Percentiles rank a stretch among this genome's conserved stretches.
Conservation (phyloP, 1,140 invertebrate genomes). For the Bemisia tabaci region DNA sequence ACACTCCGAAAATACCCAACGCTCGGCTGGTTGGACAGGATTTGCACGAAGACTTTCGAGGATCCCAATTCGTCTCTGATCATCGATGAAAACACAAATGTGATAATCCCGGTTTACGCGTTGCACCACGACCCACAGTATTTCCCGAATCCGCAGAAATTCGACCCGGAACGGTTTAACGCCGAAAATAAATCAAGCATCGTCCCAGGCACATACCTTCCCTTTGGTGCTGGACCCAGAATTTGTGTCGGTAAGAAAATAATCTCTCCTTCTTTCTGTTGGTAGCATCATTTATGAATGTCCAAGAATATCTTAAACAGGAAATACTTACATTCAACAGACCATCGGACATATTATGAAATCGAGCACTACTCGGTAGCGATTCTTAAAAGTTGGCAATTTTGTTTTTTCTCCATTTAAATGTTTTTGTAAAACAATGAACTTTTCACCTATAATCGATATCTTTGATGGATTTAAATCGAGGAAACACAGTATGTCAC, state of each 20-base stretch:
- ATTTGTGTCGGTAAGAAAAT: constrained; percentile 51
- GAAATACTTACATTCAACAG: too few relatives aligned
- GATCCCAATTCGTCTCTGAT: constrained; percentile 39
- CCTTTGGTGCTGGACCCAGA: constrained; percentile 62
- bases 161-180: constrained; percentile 41
- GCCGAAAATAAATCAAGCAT: constrained; percentile 31
- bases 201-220: constrained; percentile 40
- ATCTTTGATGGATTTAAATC: too few relatives aligned
- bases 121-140: constrained; percentile 38
- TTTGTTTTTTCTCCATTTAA: too few relatives aligned
- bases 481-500: too few relatives aligned
- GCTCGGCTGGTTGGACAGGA: constrained; percentile 30
- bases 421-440: too few relatives aligned
- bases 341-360: too few relatives aligned
- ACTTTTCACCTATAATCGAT: too few relatives aligned
- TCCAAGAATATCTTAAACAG: too few relatives aligned
- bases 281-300: too few relatives aligned
- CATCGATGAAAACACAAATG: constrained; percentile 41
- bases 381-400: too few relatives aligned
- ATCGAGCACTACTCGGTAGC: too few relatives aligned
- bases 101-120: constrained; percentile 43
- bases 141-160: constrained; percentile 40
- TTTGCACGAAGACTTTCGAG: constrained; percentile 33
- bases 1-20: constrained; percentile 29
- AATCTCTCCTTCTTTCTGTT: too few relatives aligned